phyloP scores from a whole-genome alignment of 2,888 invertebrate genomes.

The Stenolophus ochropezus region DNA sequence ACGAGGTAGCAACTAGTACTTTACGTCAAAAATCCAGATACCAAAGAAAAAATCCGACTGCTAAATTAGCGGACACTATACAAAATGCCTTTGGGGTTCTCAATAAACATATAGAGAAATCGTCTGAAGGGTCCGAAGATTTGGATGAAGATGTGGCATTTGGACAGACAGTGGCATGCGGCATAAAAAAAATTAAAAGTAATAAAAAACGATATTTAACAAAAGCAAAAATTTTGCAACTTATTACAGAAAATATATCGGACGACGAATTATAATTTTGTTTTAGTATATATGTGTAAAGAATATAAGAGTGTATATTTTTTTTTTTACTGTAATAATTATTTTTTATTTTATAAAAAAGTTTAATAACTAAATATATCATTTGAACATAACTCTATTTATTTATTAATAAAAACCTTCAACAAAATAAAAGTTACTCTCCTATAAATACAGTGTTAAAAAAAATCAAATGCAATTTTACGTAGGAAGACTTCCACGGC shows the following conservation, averaged over 20 bases:
- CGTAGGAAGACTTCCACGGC: neutral
- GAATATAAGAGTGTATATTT: no score
- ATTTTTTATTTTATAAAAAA: neutral
- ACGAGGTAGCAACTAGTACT: no score
- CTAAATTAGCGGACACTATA: neutral
- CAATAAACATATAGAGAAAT: neutral
- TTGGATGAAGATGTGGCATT: neutral
- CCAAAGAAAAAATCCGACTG: neutral
- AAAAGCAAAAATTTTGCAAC: no score
- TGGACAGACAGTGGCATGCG: neutral
- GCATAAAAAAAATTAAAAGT: neutral
- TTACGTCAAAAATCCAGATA: no score
- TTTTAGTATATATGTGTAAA: neutral
- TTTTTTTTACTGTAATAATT: neutral
- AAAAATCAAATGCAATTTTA: neutral
- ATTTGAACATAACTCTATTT: no score
- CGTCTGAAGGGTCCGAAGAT: no score
- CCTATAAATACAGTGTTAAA: neutral
- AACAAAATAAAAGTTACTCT: no score
- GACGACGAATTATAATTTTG: neutral
- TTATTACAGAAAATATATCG: neutral
- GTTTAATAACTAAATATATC: no score
- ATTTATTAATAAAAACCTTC: no score
- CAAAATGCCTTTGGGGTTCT: neutral
- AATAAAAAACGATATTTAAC: neutral